Evolutionary conservation across 2,797 vertebrate genomes (phyloP).

Genomic region (Hydrolagus colliei): DNA sequence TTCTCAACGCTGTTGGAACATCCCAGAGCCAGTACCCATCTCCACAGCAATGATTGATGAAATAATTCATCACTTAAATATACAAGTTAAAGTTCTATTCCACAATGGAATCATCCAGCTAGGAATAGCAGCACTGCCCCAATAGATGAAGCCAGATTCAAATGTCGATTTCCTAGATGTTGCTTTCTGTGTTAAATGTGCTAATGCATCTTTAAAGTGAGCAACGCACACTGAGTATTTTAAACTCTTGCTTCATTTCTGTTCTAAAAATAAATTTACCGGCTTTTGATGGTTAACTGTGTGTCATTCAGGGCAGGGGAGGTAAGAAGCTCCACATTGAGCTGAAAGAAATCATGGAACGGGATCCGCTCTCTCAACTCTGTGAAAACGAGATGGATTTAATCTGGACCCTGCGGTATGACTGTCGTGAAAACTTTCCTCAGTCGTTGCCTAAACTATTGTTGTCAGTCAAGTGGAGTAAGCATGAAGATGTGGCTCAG

Average conservation of each 20-base stretch:
- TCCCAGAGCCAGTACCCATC: no score
- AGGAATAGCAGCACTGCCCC: not conserved
- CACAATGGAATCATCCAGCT: not conserved
- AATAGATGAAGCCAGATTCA: not conserved
- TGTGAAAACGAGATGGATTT: slow-evolving; percentile 98
- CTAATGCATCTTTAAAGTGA: not conserved
- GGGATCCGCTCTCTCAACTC: slow-evolving; percentile 88
- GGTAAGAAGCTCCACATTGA: slow-evolving; percentile 93
- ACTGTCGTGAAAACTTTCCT: slow-evolving; percentile 87
- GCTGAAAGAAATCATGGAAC: slow-evolving; percentile 96
- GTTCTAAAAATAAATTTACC: not conserved
- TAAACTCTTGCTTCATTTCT: not conserved
- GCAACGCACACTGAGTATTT: not conserved
- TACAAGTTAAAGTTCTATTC: not conserved
- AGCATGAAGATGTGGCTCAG: slow-evolving; percentile 97
- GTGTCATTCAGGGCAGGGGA: slow-evolving; percentile 72
- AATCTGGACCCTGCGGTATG: slow-evolving; percentile 90
- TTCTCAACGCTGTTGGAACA: no score
- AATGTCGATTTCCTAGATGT: not conserved
- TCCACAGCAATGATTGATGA: no score
- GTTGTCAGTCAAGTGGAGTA: slow-evolving; percentile 95
- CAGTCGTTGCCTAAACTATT: slow-evolving; percentile 90
- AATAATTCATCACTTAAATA: no score
- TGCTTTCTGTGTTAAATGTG: no score
- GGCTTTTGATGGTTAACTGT: slow-evolving; percentile 6